These are phyloP conservation scores for Chalcosyrphus nemorum DNA, from an alignment of 2,888 invertebrate genomes.

Conservation along the genomic window DNA sequence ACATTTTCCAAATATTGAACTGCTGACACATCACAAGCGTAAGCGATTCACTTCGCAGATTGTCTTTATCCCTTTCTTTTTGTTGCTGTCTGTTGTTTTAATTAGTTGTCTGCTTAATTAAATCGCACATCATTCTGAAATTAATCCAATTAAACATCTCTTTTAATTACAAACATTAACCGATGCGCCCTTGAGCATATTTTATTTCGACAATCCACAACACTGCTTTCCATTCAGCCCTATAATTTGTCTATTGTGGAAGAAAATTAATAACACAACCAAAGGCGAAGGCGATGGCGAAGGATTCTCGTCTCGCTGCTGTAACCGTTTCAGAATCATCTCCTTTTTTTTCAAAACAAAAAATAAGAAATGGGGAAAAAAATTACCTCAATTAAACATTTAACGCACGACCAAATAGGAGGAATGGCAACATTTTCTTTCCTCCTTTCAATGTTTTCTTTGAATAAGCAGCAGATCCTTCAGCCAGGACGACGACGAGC, in stretches of 20 bases:
- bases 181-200: constrained; percentile 30
- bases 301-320: constrained; percentile 11
- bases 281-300: no score
- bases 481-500: background rate
- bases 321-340: constrained; percentile 25
- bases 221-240: background rate
- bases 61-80: background rate
- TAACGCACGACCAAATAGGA: constrained; percentile 37
- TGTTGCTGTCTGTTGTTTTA: background rate
- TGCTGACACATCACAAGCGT: background rate
- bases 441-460: background rate
- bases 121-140: constrained; percentile 54
- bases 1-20: background rate
- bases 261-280: constrained; percentile 37
- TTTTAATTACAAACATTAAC: constrained; percentile 51
- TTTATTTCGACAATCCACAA: constrained; percentile 25
- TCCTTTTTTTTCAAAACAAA: background rate
- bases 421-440: background rate
- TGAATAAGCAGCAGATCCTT: constrained; percentile 6
- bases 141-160: constrained; percentile 63
- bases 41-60: constrained; percentile 1
- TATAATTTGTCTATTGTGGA: constrained; percentile 35
- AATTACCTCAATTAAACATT: constrained; percentile 48
- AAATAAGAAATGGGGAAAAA: no score
- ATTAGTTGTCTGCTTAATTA: constrained; percentile 41